Evolutionary conservation across 2,797 vertebrate species (phyloP), one percentile per base, ranked within the genome.

Genomic region (Taeniopygia guttata): DNA sequence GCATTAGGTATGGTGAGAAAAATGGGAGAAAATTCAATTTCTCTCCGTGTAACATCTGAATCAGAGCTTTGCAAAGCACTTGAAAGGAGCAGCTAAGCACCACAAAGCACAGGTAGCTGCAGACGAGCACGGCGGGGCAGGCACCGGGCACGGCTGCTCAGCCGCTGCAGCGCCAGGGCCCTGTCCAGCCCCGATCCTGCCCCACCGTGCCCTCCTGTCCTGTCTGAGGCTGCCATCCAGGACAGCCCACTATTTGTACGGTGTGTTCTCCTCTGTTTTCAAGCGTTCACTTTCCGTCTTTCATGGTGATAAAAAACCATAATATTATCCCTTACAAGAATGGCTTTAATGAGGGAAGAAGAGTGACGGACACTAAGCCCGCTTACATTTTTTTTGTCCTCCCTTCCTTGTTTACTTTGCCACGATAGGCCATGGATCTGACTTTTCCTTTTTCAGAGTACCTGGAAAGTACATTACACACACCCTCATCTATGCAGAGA

Each of bases 131-230:
- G 2, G 22, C 14, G 29, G 59, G 6, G 23, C 3, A 11, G 43
- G 38, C 23, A 29, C 0, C 0, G 30, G 40, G 34, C 30, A 58
- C 13, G 30, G 7, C 11, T 6, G 13, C n/a, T n/a, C n/a, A n/a
- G n/a, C n/a, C n/a, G n/a, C n/a, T n/a, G n/a, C n/a, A n/a, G n/a
- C n/a, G 11, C 13, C 34, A 72, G 30, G 11, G 13, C 22, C 20
- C 48, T 10, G 30, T 11, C 21, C 64, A 11, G 4, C 9, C 21
- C 4, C 4, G 8, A 27, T 1, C 17, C 29, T 11, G 22, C 0
- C 36, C 20, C 52, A 29, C 30, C 30, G 12, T 2, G 2, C 11
- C 5, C 6, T 1, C 14, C 16, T 26, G 11, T 11, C 8, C 22
- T 6, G 3, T 16, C 46, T 7, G 22, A 76, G 13, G 7, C 10